These are phyloP conservation scores for Avahi laniger DNA, from an alignment of 2,797 vertebrate species.

Conservation along the genomic window DNA sequence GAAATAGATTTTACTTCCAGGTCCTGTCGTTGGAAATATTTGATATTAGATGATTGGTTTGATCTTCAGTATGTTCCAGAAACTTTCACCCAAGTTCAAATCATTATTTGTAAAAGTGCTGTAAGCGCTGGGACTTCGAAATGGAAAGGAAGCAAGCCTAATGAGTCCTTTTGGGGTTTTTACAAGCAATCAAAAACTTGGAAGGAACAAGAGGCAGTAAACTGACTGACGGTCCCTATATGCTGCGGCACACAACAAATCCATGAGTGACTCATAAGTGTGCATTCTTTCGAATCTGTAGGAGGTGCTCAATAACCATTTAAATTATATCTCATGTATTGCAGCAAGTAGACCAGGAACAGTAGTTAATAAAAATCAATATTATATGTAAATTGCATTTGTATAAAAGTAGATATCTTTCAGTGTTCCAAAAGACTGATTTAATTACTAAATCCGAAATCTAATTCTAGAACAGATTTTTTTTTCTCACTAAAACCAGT, in stretches of 20 bases:
- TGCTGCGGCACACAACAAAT: not conserved
- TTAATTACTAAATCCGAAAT: constrained; percentile 67
- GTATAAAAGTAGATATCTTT: constrained; percentile 32
- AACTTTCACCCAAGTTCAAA: constrained; percentile 72
- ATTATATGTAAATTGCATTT: constrained; percentile 51
- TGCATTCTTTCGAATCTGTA: constrained; percentile 42
- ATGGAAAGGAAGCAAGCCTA: constrained; percentile 73
- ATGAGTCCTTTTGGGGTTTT: constrained; percentile 80
- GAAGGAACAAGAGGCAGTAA: constrained; percentile 74
- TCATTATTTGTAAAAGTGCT: constrained; percentile 71
- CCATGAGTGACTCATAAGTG: constrained; percentile 27
- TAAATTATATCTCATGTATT: constrained; percentile 22
- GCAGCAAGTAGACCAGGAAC: constrained; percentile 42
- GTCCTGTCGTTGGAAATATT: constrained; percentile 52
- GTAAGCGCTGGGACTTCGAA: constrained; percentile 51
- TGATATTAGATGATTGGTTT: constrained; percentile 52
- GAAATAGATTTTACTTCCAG: constrained; percentile 49
- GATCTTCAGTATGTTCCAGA: constrained; percentile 61
- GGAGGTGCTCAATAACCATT: constrained; percentile 32
- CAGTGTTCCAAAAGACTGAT: not conserved
- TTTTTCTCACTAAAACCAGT: constrained; percentile 45
- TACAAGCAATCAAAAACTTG: constrained; percentile 77
- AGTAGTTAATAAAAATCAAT: constrained; percentile 61
- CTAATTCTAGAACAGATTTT: constrained; percentile 59
- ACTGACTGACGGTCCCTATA: constrained; percentile 53